Evolutionary conservation across 2,888 invertebrate genomes (phyloP).

Genomic region (Exocentrus adspersus): DNA sequence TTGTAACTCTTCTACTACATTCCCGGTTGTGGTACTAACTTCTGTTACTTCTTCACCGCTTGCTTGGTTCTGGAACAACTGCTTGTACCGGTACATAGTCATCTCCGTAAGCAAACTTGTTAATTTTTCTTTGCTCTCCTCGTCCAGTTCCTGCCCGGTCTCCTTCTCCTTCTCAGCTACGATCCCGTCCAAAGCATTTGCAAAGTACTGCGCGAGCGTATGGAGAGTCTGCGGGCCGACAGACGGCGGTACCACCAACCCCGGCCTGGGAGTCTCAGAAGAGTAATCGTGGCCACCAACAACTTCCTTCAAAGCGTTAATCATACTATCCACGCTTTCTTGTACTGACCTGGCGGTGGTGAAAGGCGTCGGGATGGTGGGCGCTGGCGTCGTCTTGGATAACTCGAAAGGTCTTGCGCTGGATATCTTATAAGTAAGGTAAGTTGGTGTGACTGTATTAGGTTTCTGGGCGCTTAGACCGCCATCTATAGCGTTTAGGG

Average conservation of each 20-base stretch:
- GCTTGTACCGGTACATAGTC: conserved; percentile 73
- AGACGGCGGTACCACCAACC: conserved; percentile 77
- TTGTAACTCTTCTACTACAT: background rate
- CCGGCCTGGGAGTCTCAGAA: conserved; percentile 67
- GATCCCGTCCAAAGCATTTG: conserved; percentile 73
- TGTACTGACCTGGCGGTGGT: conserved; percentile 61
- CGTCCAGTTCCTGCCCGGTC: conserved; percentile 44
- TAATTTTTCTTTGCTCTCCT: conserved; percentile 63
- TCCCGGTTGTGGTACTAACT: conserved; percentile 61
- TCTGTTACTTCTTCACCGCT: conserved; percentile 66
- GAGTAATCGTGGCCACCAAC: conserved; percentile 66
- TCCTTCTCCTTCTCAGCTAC: conserved; percentile 58
- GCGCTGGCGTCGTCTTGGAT: conserved; percentile 32
- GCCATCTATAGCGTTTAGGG: background rate
- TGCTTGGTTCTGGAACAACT: conserved; percentile 60
- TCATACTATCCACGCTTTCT: conserved; percentile 76
- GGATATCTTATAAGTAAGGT: conserved; percentile 53
- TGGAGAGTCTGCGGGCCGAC: conserved; percentile 81
- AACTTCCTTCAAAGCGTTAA: conserved; percentile 73
- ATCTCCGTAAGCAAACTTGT: conserved; percentile 73
- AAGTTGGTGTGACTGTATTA: conserved; percentile 40
- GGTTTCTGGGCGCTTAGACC: background rate
- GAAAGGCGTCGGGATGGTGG: conserved; percentile 57
- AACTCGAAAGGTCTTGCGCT: conserved; percentile 58
- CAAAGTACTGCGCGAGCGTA: conserved; percentile 83